Percentiles rank a stretch among this genome's conserved stretches.
These are phyloP conservation scores for Orthosia gracilis DNA, from an alignment of 2,888 invertebrate genomes.

Conservation along the genomic window DNA sequence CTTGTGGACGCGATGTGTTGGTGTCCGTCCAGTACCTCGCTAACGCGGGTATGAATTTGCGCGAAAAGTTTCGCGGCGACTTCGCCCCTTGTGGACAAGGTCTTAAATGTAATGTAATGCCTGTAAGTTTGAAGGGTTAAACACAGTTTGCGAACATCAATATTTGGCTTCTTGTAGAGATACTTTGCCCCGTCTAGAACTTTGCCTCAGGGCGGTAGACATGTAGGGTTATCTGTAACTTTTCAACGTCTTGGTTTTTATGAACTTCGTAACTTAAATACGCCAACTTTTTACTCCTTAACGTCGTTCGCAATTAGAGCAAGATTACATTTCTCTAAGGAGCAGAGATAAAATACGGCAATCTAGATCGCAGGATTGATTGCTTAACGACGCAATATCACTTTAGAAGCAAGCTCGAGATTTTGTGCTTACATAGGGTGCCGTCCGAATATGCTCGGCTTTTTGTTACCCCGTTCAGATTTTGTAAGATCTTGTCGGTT, in stretches of 20 bases:
- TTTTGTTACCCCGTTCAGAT: too few relatives aligned
- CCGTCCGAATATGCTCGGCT: too few relatives aligned
- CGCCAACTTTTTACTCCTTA: background rate
- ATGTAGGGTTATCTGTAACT: background rate
- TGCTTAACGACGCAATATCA: constrained; percentile 27
- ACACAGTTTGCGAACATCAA: constrained; percentile 26
- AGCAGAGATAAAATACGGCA: constrained; percentile 33
- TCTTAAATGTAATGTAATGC: constrained; percentile 5
- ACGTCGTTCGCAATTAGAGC: constrained; percentile 22
- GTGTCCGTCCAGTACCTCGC: too few relatives aligned
- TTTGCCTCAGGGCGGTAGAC: constrained; percentile 5
- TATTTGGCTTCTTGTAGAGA: constrained; percentile 5
- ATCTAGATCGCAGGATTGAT: constrained; percentile 32
- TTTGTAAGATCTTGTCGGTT: too few relatives aligned
- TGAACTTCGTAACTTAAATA: background rate
- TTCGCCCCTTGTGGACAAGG: background rate
- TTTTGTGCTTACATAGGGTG: constrained; percentile 3
- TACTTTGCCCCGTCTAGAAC: constrained; percentile 7
- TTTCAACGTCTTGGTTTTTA: constrained; percentile 3
- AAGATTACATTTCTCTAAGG: constrained; percentile 30
- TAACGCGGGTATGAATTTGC: too few relatives aligned
- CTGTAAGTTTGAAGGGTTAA: constrained; percentile 9
- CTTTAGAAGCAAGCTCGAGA: constrained; percentile 29
- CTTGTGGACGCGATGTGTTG: too few relatives aligned
- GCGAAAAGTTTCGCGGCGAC: too few relatives aligned